Evolutionary conservation across 1,140 invertebrate species (phyloP), one percentile per base, ranked within the genome.

Genomic region (Drosophila obscura): DNA sequence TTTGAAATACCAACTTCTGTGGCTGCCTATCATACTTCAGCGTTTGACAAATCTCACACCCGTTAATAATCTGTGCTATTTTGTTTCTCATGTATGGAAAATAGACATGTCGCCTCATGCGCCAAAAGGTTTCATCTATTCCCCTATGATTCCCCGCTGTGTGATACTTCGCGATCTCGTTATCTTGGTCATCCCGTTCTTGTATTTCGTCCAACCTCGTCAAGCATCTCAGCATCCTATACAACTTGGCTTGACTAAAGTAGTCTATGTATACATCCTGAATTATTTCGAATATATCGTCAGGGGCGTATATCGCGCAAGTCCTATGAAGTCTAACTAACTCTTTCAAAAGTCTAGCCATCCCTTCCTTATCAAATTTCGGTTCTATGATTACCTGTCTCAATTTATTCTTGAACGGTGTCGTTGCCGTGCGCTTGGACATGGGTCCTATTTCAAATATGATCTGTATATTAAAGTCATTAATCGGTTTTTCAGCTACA

Each of bases 381-480:
- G 8, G 7, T 22, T 62, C 39, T 7, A n/a, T 15, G 4, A 62
- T 45, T 13, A 8, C 28, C 19, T 50, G 16, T 46, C 49, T 16
- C 11, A 53, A 2, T 16, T 62, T 62, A 22, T 62, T 62, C 16
- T 52, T 41, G 19, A 61, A 50, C 11, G 50, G 60, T 19, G 26
- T 6, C 11, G 11, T n/a, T 5, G 16, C 22, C 11, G 31, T 43
- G 6, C n/a, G 13, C n/a, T 15, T 44, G 7, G 39, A 24, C 11
- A 6, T 44, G 5, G 26, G 26, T 19, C 19, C 41, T 44, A 52
- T n/a, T 46, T 35, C 26, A 26, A 60, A 50, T 31, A 67, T 67
- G 5, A 67, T 22, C 44, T 59, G 56, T 15, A 67, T 41, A 44
- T 52, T 61, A 39, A 55, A 68, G 5, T 61, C 58, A 52, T 56